phyloP scores from a whole-genome alignment of 2,888 invertebrate species.

The Ophioninae sp. region DNA sequence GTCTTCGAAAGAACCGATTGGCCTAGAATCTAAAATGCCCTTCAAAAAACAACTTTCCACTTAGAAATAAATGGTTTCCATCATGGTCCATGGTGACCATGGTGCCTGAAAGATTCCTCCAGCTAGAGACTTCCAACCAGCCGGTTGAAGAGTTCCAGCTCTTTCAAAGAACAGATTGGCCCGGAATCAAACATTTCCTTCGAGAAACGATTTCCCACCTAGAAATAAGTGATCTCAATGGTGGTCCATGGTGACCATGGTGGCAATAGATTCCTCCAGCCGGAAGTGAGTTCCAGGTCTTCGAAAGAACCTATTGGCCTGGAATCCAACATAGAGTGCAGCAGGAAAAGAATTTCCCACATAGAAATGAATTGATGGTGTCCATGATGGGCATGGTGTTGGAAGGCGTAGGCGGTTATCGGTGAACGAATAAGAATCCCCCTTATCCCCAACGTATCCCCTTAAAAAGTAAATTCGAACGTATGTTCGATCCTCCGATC shows the following conservation, averaged over 20 bases:
- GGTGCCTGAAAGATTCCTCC: no score
- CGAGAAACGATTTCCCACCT: no score
- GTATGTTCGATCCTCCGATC: slow-evolving; percentile 25
- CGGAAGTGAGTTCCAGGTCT: neutral
- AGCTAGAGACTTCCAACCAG: no score
- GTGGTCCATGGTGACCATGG: neutral
- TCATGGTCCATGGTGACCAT: no score
- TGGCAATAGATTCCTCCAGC: slow-evolving; percentile 19
- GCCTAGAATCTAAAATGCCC: neutral
- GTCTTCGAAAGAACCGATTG: neutral
- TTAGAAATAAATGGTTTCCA: no score
- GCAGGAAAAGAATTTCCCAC: no score
- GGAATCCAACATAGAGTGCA: no score
- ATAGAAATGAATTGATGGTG: no score
- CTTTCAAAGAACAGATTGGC: neutral
- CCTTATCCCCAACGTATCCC: neutral
- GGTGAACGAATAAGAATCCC: slow-evolving; percentile 43
- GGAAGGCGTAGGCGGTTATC: slow-evolving; percentile 51
- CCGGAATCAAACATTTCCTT: neutral
- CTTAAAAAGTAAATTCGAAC: slow-evolving; percentile 24
- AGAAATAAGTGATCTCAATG: no score
- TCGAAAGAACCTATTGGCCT: no score
- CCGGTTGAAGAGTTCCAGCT: neutral
- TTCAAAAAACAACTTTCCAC: neutral
- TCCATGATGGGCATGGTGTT: no score